Evolutionary conservation across 2,888 invertebrate species (phyloP), one percentile per base, ranked within the genome.

Genomic region (Hedychridium roseum): DNA sequence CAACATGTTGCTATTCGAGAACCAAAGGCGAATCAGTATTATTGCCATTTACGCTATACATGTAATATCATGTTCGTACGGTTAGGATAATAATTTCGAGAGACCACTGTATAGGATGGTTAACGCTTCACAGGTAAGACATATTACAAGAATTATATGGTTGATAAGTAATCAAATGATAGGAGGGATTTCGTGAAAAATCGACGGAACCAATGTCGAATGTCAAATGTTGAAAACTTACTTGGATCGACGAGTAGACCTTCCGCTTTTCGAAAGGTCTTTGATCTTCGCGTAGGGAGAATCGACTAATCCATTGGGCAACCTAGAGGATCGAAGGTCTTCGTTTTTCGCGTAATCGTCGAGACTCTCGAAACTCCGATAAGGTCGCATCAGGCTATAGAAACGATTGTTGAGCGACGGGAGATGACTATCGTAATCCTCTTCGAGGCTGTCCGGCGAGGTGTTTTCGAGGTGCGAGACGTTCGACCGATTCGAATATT

Each of bases 391-490:
- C 36, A n/a, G n/a, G n/a, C 76, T 73, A 1, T 62, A 56, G 30
- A 70, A 65, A 12, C 64, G 66, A 12, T 63, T 60, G 9, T n/a
- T n/a, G n/a, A n/a, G n/a, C n/a, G n/a, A n/a, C n/a, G n/a, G n/a
- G n/a, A n/a, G n/a, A n/a, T n/a, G 36, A 59, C 74, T 63, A 36
- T 71, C 67, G 61, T 72, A 70, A 16, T 76, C 78, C 49, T 73
- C 76, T 38, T 83, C 83, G 23, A 84, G 73, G 60, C 84, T 84
- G 55, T 84, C 84, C 1, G 83, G 82, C 35, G 82, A 82, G 2
- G 81, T 75, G 56, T 78, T 78, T 40, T 76, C 75, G 11, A 69
- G 43, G 39, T 66, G 61, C 5, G 68, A 66, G 16, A 64, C 44
- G 52, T 71, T 74, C 28, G 72, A 66, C 17, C 73, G 65, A 50